Base-by-base conservation (phyloP, 2,888 invertebrate genomes). In the Cataglyphis altisquamis region DNA sequence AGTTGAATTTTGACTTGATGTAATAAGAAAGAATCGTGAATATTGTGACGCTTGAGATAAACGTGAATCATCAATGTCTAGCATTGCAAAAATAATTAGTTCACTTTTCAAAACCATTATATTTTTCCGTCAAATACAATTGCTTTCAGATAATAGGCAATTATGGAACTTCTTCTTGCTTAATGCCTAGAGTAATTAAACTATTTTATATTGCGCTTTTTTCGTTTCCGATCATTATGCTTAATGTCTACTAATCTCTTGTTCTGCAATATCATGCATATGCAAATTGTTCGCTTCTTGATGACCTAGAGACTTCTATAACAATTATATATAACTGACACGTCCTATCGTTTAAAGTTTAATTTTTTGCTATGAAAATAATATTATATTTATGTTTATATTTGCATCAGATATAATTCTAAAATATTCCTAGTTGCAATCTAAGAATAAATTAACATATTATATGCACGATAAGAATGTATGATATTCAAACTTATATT, bases 161-260 rank as follows among this genome's bases (percentile, higher is more conserved):
- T 78, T 78, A 45, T 3, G 12, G 5, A 8, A 15, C 10, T 9
- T 39, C 8, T 77, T 29, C 29, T 45, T n/a, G 2, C 9, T 21
- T 36, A 39, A 55, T 25, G 15, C 15, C 55, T 29, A 70, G n/a
- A 52, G n/a, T 39, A 57, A 74, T 75, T 75, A 75, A 70, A 55
- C 10, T 41, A 39, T 4, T n/a, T 12, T 10, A 21, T 15, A 6
- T n/a, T 25, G 12, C 18, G 48, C 18, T 10, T 36, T 12, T 66
- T 75, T 66, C 18, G 21, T 68, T 77, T 15, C n/a, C 18, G 41
- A 45, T 60, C 10, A 55, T 70, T 77, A 68, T 10, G 10, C 36
- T 64, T 29, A 66, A 39, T n/a, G 25, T 75, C 52, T n/a, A 39
- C 8, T 39, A 45, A n/a, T 25, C 8, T 10, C 52, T 66, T 12